Conservation (phyloP, 2,113 vertebrate species). For the Puffinus mauretanicus region DNA sequence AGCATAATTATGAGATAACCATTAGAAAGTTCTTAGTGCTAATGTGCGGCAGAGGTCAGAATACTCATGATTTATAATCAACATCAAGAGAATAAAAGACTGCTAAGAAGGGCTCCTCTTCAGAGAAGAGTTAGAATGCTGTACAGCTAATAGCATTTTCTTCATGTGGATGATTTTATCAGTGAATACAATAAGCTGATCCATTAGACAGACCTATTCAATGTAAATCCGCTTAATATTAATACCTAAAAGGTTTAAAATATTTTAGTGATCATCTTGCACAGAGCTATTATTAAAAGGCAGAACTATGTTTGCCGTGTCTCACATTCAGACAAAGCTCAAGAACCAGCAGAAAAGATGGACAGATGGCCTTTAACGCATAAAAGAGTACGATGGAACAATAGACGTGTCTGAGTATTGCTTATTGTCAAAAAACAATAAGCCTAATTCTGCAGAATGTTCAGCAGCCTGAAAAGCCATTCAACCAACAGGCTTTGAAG, state of each 20-base stretch:
- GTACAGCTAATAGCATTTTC: constrained; percentile 36
- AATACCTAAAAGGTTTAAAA: constrained; percentile 24
- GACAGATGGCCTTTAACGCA: background rate
- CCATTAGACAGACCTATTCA: constrained; percentile 36
- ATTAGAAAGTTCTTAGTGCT: background rate
- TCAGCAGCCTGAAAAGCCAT: background rate
- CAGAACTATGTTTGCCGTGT: background rate
- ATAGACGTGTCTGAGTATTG: background rate
- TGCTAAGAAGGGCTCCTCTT: background rate
- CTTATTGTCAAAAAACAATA: background rate
- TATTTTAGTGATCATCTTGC: background rate
- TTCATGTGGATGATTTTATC: background rate
- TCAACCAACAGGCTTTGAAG: background rate
- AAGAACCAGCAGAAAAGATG: background rate
- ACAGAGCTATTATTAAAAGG: background rate
- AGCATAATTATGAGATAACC: background rate
- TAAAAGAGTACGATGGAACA: background rate
- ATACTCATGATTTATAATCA: background rate
- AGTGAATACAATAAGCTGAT: constrained; percentile 15
- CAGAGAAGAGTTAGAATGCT: background rate
- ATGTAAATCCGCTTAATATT: constrained; percentile 42
- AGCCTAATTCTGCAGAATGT: background rate
- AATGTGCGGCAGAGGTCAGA: constrained; percentile 8
- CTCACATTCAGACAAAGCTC: background rate
- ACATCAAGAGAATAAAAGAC: constrained; percentile 2